Base-by-base conservation (phyloP, 2,797 vertebrate species). In the Sternarchorhynchus goeldii region DNA sequence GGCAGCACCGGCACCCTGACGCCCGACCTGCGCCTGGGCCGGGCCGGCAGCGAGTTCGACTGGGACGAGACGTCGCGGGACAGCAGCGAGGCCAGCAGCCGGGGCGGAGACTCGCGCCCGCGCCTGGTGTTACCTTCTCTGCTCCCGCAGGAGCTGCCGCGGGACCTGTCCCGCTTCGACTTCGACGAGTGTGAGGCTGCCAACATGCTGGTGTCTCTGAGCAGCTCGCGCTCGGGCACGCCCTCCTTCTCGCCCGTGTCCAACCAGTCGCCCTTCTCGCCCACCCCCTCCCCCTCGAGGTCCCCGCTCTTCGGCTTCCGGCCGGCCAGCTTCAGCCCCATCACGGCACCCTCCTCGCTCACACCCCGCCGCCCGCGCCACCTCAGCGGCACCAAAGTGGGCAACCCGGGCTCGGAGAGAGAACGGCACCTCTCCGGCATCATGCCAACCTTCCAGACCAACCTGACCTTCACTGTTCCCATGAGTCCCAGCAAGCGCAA, bases 141-240 rank as follows among this genome's bases (percentile, higher is more conserved):
- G 41, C 89, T 94, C 0, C 92, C 93, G 2, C 93, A 93, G 0
- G 96, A 97, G 53, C 80, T 96, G 67, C 95, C 96, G 0, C 95
- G 83, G 5, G 85, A 97, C 63, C 79, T 96, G 64, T 96, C 95
- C 0, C 95, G 96, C 5, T 98, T 98, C 6, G 95, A 97, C 86
- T 96, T 96, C 3, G 96, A 97, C 0, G 96, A 98, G 90, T 97
- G 96, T 4, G 96, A 97, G 87, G 96, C 96, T 0, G 96, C 96
- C 0, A 96, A 95, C 76, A 98, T 98, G 96, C 79, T 98, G 75
- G 95, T 98, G 74, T 98, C 95, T 0, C 84, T 98, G 59, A 95
- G 96, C 25, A 95, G 96, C 73, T 97, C 96, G 0, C 95, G 95
- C 78, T 97, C 96, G 0, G 96, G 92, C 58, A 98, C 96, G 0